A percentile compares a stretch with the other conserved stretches of the same genome.
Evolutionary conservation across 2,797 vertebrate genomes (phyloP).

Genomic region (Chelonia mydas): DNA sequence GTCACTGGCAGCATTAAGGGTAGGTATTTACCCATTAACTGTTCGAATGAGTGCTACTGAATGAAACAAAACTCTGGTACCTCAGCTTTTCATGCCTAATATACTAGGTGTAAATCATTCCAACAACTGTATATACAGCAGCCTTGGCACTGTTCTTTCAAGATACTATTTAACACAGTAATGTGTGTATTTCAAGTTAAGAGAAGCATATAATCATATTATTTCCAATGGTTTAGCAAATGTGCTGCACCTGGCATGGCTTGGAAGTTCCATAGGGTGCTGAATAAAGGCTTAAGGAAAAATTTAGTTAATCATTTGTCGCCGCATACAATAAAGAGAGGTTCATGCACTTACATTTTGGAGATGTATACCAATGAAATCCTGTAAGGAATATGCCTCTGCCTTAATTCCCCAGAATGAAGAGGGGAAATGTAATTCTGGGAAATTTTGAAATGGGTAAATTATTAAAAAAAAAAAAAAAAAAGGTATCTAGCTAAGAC

Average conservation of each 20-base stretch:
- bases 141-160: background rate
- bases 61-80: background rate
- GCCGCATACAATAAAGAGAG: background rate
- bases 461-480: background rate
- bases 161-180: background rate
- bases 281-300: constrained; percentile 2
- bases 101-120: background rate
- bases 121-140: background rate
- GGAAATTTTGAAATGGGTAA: background rate
- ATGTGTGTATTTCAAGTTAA: background rate
- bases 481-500: background rate
- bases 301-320: constrained; percentile 15
- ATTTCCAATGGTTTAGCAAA: constrained; percentile 34
- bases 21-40: background rate
- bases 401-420: background rate
- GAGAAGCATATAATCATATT: background rate
- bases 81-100: background rate
- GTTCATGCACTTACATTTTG: constrained; percentile 20
- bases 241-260: background rate
- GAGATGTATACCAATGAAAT: constrained; percentile 1
- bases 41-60: background rate
- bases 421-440: background rate
- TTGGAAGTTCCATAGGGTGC: background rate
- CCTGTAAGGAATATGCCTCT: constrained; percentile 19
- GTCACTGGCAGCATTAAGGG: background rate